These are phyloP conservation scores for Agriopis aurantiaria DNA, from an alignment of 2,888 invertebrate genomes.

Conservation along the genomic window DNA sequence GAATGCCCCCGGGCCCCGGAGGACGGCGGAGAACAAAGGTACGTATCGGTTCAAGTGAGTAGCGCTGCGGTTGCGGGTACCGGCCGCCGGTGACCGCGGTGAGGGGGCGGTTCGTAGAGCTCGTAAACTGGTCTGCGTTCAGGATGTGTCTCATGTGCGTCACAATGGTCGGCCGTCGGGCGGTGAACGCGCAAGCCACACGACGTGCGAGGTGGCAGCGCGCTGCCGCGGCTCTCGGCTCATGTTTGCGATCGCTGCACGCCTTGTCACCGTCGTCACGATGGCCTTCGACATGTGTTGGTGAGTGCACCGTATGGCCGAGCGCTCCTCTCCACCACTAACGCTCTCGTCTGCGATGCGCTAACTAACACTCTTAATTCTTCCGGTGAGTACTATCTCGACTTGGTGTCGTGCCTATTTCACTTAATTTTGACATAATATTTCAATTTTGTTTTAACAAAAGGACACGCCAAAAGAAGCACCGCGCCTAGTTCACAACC, in stretches of 20 bases:
- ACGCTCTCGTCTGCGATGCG: conserved; percentile 51
- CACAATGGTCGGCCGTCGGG: conserved; percentile 50
- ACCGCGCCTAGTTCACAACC: conserved; percentile 4
- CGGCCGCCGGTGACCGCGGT: conserved; percentile 48
- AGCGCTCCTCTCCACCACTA: conserved; percentile 53
- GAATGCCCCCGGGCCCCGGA: conserved; percentile 94
- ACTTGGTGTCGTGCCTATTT: conserved; percentile 40
- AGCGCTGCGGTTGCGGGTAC: conserved; percentile 32
- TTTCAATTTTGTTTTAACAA: conserved; percentile 28
- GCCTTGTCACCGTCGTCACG: conserved; percentile 50
- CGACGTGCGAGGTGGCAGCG: conserved; percentile 51
- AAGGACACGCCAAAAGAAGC: conserved; percentile 23
- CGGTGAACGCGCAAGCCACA: conserved; percentile 51
- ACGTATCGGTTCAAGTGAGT: conserved; percentile 60
- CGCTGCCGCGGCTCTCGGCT: conserved; percentile 54
- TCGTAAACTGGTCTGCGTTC: conserved; percentile 65
- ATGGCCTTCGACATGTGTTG: conserved; percentile 77
- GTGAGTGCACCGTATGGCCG: conserved; percentile 69
- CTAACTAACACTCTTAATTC: conserved; percentile 56
- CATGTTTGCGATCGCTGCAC: conserved; percentile 39
- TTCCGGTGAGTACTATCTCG: conserved; percentile 57
- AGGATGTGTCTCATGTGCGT: conserved; percentile 66
- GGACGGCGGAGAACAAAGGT: conserved; percentile 91
- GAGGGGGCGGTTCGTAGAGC: conserved; percentile 51
- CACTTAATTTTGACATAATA: conserved; percentile 50